These are phyloP conservation scores for Adoxophyes honmai DNA, from an alignment of 1,140 invertebrate species.

Conservation along the genomic window DNA sequence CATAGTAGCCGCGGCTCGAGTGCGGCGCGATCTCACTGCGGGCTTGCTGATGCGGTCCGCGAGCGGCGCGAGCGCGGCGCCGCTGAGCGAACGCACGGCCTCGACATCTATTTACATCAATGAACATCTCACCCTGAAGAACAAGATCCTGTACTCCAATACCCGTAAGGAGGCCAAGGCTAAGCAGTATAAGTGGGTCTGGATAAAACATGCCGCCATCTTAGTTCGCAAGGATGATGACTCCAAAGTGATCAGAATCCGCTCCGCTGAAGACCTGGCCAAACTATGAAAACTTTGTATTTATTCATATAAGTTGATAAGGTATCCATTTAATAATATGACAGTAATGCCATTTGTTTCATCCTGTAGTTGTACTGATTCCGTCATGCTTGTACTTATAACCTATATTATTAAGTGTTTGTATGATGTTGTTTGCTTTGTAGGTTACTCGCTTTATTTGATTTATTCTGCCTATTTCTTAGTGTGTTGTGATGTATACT, in stretches of 20 bases:
- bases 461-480: too few relatives aligned
- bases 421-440: too few relatives aligned
- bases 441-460: too few relatives aligned
- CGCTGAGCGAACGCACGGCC: background rate
- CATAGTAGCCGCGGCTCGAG: conserved; percentile 6
- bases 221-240: conserved; percentile 3
- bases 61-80: background rate
- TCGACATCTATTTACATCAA: background rate
- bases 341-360: too few relatives aligned
- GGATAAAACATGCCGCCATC: conserved; percentile 12
- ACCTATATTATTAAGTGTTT: too few relatives aligned
- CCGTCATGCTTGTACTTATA: too few relatives aligned
- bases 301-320: background rate
- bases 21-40: background rate
- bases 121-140: conserved; percentile 15
- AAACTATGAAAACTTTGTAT: background rate
- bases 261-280: background rate
- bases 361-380: too few relatives aligned
- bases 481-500: too few relatives aligned
- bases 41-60: background rate
- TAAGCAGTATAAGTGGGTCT: conserved; percentile 10
- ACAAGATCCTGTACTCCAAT: conserved; percentile 12
- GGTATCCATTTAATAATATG: too few relatives aligned
- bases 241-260: background rate
- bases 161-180: background rate